Percentiles rank a stretch among this genome's conserved stretches.
Conservation (phyloP, 2,113 vertebrate species). For the Tachuris rubrigastra region DNA sequence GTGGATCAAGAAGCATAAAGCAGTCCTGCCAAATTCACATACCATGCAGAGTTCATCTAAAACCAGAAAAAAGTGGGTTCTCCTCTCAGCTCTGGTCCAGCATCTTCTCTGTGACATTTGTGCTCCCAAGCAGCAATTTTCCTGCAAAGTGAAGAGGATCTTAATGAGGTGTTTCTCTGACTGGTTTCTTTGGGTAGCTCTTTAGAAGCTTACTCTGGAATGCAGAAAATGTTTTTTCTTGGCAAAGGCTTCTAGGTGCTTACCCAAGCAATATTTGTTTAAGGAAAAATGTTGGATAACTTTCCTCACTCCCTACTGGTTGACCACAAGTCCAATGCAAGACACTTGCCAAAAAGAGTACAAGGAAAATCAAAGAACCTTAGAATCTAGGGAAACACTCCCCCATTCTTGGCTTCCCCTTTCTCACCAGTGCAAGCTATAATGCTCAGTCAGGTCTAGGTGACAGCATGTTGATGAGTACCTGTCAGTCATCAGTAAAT, state of each 20-base stretch:
- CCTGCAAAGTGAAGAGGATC: neutral
- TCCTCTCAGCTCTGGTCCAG: neutral
- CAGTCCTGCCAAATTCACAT: neutral
- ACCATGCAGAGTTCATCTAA: neutral
- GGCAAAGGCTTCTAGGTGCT: neutral
- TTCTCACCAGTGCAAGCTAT: neutral
- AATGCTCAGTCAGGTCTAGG: neutral
- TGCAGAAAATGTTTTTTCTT: neutral
- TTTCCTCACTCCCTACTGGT: neutral
- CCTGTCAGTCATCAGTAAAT: neutral
- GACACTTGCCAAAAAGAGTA: neutral
- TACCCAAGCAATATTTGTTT: neutral
- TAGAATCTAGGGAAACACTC: neutral
- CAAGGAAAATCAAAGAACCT: neutral
- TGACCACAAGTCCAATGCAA: neutral
- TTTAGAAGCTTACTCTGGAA: neutral
- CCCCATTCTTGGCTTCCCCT: neutral
- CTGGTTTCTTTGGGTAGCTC: neutral
- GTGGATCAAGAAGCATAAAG: neutral
- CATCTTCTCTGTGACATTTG: neutral
- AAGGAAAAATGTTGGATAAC: neutral
- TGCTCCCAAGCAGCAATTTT: neutral
- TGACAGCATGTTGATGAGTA: neutral
- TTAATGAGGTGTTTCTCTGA: neutral
- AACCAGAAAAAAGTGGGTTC: neutral